Percentiles rank a stretch among this genome's conserved stretches.
These are phyloP conservation scores for Acronicta psi DNA, from an alignment of 2,888 invertebrate species.

Conservation along the genomic window DNA sequence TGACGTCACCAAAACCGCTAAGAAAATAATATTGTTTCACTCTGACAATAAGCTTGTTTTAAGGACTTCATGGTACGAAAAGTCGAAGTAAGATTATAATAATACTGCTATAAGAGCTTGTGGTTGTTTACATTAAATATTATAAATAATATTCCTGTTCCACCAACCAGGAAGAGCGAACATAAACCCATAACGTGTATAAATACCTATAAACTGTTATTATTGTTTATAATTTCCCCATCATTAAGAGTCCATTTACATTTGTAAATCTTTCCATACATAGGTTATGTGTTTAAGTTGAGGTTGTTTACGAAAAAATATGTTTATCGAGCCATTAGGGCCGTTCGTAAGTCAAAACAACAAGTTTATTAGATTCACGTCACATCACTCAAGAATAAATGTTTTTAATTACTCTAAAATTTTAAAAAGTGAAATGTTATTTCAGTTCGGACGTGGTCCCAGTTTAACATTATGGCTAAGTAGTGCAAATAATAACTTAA, in stretches of 20 bases:
- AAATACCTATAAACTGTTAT: conserved; percentile 14
- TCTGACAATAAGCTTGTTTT: too few relatives aligned
- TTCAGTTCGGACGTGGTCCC: too few relatives aligned
- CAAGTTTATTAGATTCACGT: conserved; percentile 21
- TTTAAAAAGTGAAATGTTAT: too few relatives aligned
- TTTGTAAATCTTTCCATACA: conserved; percentile 23
- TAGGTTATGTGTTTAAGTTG: conserved; percentile 31
- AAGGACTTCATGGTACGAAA: too few relatives aligned
- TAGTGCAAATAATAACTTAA: too few relatives aligned
- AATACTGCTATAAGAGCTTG: too few relatives aligned
- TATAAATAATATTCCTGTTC: background rate
- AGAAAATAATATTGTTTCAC: too few relatives aligned
- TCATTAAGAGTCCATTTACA: conserved; percentile 30
- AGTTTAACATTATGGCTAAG: too few relatives aligned
- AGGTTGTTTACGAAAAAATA: conserved; percentile 43
- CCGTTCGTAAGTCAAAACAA: conserved; percentile 32
- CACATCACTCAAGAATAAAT: conserved; percentile 6
- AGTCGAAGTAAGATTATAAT: too few relatives aligned
- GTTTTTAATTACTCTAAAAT: background rate
- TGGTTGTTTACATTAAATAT: conserved; percentile 23
- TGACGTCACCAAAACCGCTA: too few relatives aligned
- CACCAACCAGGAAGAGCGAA: conserved; percentile 4
- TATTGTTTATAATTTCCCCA: conserved; percentile 23
- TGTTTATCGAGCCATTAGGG: conserved; percentile 34
- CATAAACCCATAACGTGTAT: background rate